Conservation (phyloP, 2,113 vertebrate species). For the Vulpes ferrilata region DNA sequence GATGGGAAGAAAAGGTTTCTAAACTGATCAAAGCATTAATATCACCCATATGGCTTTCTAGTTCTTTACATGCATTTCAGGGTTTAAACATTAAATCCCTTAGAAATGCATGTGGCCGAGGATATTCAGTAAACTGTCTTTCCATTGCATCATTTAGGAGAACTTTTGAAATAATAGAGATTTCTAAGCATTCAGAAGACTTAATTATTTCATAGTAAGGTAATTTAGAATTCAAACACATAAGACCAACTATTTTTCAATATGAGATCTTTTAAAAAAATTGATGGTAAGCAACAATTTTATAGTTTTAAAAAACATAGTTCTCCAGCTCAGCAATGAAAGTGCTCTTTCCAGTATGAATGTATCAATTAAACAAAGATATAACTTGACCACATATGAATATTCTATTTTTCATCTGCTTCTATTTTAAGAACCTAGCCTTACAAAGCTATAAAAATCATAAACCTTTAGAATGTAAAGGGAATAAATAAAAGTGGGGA, state of each 20-base stretch:
- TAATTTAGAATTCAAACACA: constrained; percentile 3
- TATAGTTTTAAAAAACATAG: background rate
- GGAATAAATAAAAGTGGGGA: background rate
- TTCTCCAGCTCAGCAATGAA: background rate
- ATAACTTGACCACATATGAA: background rate
- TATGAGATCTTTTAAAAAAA: background rate
- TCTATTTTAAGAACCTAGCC: background rate
- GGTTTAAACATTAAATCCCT: background rate
- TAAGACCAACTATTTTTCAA: background rate
- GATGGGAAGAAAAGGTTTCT: background rate
- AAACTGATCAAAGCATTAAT: constrained; percentile 33
- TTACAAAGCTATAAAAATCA: background rate
- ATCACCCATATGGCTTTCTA: background rate
- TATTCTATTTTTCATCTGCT: background rate
- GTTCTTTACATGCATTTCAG: background rate
- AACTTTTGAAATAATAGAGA: background rate
- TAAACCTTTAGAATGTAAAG: background rate
- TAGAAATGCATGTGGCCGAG: background rate
- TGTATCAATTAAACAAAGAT: background rate
- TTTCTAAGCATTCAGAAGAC: background rate
- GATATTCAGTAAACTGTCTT: constrained; percentile 7
- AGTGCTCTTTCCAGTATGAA: background rate
- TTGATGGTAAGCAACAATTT: background rate
- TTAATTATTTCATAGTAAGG: background rate
- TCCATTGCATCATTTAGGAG: background rate